Base-by-base conservation (phyloP, 2,113 vertebrate genomes). In the Carassius gibelio region DNA sequence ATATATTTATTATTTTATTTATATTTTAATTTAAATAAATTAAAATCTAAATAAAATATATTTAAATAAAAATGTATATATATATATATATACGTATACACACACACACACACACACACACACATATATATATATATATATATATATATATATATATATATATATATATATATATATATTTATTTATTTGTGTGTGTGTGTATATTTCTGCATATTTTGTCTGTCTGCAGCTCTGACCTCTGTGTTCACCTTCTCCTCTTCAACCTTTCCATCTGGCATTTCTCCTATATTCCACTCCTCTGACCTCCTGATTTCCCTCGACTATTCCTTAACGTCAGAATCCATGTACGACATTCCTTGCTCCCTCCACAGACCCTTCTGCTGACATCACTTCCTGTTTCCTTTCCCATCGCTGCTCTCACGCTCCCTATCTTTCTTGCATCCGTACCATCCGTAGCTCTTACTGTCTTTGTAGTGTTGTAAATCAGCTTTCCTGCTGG, bases 401-500 rank as follows among this genome's bases (percentile, higher is more conserved):
- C 62, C 83, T 62, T 34, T 72, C 52, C 30, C 66, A 55, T 71
- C 50, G 5, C 23, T 14, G 1, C 64, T 82, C 62, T 50, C 19
- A 17, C 23, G 68, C 23, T 36, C 45, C 34, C 74, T 38, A 30
- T 0, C 45, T 87, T 59, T 69, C 72, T 42, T 21, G 79, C 36
- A 15, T 9, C 30, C 30, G 68, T 38, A 68, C 74, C 81, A 50
- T 52, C 61, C 62, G 6, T 42, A 23, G 57, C 57, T 80, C 23
- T 75, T 14, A 75, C 77, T 64, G 59, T 38, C 55, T n/a, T 23
- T 57, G 34, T 59, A 69, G 5, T 76, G 30, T 68, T 61, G 59
- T 50, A 57, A 84, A 85, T 48, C 10, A 88, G 91, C 89, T 89
- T 75, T 87, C 85, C 87, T 90, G 90, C 79, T 86, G 68, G 85